A percentile compares a stretch with the other conserved stretches of the same genome.
Evolutionary conservation across 2,113 vertebrate genomes (phyloP).

Genomic region (Ancistrus triradiatus): DNA sequence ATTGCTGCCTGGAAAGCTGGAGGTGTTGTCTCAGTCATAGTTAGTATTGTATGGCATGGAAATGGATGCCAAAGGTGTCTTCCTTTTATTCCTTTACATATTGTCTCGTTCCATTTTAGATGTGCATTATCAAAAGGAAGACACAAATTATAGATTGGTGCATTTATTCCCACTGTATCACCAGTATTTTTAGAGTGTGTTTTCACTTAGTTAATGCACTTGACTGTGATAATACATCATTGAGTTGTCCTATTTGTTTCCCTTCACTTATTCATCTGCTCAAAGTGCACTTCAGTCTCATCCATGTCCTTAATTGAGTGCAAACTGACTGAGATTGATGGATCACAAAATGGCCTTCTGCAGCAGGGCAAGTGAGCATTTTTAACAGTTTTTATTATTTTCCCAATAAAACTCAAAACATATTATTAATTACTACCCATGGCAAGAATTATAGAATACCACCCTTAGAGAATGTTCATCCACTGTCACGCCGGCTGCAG

Average conservation of each 20-base stretch:
- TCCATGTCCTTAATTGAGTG: conserved; percentile 22
- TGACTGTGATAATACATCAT: not conserved
- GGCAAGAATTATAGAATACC: too few species aligned
- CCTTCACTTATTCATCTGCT: not conserved
- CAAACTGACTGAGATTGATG: conserved; percentile 5
- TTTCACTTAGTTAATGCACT: not conserved
- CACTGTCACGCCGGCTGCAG: too few species aligned
- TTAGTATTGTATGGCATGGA: too few species aligned
- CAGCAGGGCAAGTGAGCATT: conserved; percentile 5
- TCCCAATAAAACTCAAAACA: too few species aligned
- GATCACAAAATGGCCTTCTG: not conserved
- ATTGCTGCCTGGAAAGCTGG: too few species aligned
- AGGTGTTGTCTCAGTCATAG: too few species aligned
- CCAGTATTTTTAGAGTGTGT: conserved; percentile 30
- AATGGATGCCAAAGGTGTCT: too few species aligned
- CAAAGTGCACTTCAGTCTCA: conserved; percentile 20
- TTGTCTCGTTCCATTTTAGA: too few species aligned
- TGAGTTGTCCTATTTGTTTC: conserved; percentile 8
- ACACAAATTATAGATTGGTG: conserved; percentile 4
- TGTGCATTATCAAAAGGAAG: too few species aligned
- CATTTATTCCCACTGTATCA: not conserved
- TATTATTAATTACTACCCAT: not conserved
- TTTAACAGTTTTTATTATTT: too few species aligned
- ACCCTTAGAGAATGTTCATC: too few species aligned
- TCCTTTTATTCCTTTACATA: too few species aligned